Evolutionary conservation across 1,140 invertebrate genomes (phyloP).

Genomic region (Parasteatoda tepidariorum): DNA sequence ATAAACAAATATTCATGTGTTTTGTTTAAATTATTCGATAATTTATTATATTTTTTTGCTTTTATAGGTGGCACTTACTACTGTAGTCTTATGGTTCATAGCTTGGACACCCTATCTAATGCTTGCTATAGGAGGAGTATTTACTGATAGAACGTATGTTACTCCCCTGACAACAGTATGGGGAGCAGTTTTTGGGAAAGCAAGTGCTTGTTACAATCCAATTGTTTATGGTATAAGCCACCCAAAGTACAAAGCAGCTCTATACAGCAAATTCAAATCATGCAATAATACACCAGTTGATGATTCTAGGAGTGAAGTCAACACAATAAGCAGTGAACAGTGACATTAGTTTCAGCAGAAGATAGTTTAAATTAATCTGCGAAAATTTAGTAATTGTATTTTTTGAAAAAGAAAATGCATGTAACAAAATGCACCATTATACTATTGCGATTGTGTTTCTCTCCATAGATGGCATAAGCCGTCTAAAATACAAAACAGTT

Average conservation of each 20-base stretch:
- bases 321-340: conserved; percentile 27
- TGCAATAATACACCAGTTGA: conserved; percentile 70
- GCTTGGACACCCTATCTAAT: conserved; percentile 86
- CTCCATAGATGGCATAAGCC: no score
- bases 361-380: no score
- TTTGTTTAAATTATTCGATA: no score
- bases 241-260: conserved; percentile 79
- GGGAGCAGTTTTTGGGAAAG: conserved; percentile 83
- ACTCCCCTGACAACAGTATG: conserved; percentile 79
- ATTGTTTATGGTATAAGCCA: conserved; percentile 86
- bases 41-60: no score
- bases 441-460: no score
- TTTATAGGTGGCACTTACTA: conserved; percentile 79
- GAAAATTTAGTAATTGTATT: no score
- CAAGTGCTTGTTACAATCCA: conserved; percentile 83
- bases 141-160: conserved; percentile 72
- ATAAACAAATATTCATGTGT: no score
- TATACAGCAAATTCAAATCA: conserved; percentile 79
- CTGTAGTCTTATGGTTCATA: conserved; percentile 84
- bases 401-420: no score
- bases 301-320: neutral
- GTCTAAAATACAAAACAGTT: no score
- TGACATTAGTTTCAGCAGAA: no score
- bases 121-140: conserved; percentile 82
- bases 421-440: no score